These are phyloP conservation scores for Pocillopora meandrina DNA, from an alignment of 92 coral and sea anemone species.

Conservation along the genomic window DNA sequence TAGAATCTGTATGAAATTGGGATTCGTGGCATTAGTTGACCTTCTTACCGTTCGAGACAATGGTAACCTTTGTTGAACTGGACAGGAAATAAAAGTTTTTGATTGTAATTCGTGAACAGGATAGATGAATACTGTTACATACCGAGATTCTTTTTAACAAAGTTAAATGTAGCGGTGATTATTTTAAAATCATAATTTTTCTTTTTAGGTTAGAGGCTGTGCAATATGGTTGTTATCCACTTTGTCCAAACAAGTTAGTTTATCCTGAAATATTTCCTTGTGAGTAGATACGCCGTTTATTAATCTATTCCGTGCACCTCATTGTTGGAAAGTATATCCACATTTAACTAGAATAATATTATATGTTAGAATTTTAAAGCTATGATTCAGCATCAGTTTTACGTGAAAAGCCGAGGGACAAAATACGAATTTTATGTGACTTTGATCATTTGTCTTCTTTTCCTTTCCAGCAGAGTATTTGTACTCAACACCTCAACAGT, in stretches of 20 bases:
- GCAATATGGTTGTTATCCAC: conserved; percentile 83
- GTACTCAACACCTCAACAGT: conserved; percentile 83
- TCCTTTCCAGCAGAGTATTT: conserved; percentile 72
- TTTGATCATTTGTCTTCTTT: not conserved
- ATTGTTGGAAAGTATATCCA: not conserved
- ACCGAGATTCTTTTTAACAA: too few species aligned
- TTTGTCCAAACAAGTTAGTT: conserved; percentile 89
- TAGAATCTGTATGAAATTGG: too few species aligned
- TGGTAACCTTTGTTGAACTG: too few species aligned
- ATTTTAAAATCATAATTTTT: not conserved
- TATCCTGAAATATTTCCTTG: conserved; percentile 88
- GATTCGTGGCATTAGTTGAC: too few species aligned
- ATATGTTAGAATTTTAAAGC: too few species aligned
- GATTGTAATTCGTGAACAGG: too few species aligned
- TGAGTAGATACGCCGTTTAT: conserved; percentile 17
- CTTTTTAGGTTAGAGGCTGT: conserved; percentile 91
- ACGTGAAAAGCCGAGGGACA: not conserved
- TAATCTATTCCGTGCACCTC: not conserved
- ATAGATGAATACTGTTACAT: too few species aligned
- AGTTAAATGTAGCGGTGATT: not conserved
- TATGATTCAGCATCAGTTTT: not conserved
- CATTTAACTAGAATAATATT: too few species aligned
- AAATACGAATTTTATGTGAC: not conserved
- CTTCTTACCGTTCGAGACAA: too few species aligned
- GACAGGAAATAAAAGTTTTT: too few species aligned